Evolutionary conservation across 2,888 invertebrate species (phyloP), one percentile per base, ranked within the genome.

Genomic region (Drosophila antonietae): DNA sequence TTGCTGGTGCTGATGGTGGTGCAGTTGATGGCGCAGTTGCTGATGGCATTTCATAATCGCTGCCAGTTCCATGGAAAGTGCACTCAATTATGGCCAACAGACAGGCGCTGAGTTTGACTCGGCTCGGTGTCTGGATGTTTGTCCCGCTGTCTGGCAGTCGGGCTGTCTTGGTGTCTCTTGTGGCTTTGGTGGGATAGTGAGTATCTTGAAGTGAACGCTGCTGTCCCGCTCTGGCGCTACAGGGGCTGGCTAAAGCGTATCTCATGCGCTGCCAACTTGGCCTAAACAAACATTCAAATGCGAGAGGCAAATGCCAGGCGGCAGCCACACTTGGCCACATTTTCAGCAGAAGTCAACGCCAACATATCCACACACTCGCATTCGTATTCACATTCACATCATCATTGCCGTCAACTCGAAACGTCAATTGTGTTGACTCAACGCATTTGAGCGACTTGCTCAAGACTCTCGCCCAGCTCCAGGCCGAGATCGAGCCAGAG

Each of bases 21-120:
- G 47, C 35, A 20, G 60, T 61, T 23, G 59, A 20, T 49, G 58
- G 55, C 39, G 47, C 23, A 20, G 61, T 61, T 23, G 60, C 58
- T 35, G 51, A 33, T 68, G 87, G 88, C 88, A 83, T 83, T 83
- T 83, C 83, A 87, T 83, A 89, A 89, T 83, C 89, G 90, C 71
- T 84, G 84, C 89, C 82, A 80, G 90, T 85, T 85, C 90, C 84
- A 66, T 85, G 90, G 90, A 87, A 86, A 89, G 88, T 89, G 84
- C 90, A 87, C 86, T 87, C 88, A 88, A 87, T 87, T 90, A 90
- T 90, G 90, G 89, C 89, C 85, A 87, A 89, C 90, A 89, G 86
- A 83, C 86, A 87, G 82, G 77, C 88, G 84, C 84, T 83, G 81
- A 81, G 67, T 71, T 77, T 65, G 65, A 56, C 69, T 74, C 41